Percentiles rank a stretch among this genome's conserved stretches.
Evolutionary conservation across 2,888 invertebrate genomes (phyloP).

Genomic region (Hyalella azteca): DNA sequence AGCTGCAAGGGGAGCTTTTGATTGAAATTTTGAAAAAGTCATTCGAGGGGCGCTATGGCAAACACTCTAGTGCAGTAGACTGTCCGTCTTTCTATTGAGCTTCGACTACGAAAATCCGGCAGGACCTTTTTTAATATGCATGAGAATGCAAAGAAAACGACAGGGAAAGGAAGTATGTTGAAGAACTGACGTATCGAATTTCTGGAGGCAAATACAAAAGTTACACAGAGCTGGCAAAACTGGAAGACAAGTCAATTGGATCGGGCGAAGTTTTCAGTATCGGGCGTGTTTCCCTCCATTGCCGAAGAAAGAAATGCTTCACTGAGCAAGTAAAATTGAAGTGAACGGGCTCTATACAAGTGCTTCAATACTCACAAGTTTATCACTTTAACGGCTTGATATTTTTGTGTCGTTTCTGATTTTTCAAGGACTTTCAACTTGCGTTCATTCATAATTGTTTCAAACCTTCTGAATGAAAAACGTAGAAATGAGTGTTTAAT

Average conservation of each 20-base stretch:
- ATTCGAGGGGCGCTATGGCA: constrained; percentile 9
- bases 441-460: no score
- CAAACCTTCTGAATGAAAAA: no score
- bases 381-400: no score
- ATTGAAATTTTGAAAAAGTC: constrained; percentile 30
- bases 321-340: no score
- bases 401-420: no score
- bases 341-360: no score
- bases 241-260: constrained; percentile 9
- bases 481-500: no score
- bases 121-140: constrained; percentile 25
- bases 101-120: constrained; percentile 4
- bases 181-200: constrained; percentile 1
- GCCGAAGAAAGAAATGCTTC: no score
- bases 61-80: not conserved
- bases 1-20: not conserved
- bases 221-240: not conserved
- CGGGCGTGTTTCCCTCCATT: not conserved
- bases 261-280: not conserved
- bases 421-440: no score
- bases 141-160: constrained; percentile 33
- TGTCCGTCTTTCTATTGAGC: constrained; percentile 17
- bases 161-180: not conserved
- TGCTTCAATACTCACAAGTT: no score
- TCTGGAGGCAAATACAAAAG: constrained; percentile 11